These are phyloP conservation scores for Xanthia togata DNA, from an alignment of 2,888 invertebrate genomes.

Conservation along the genomic window DNA sequence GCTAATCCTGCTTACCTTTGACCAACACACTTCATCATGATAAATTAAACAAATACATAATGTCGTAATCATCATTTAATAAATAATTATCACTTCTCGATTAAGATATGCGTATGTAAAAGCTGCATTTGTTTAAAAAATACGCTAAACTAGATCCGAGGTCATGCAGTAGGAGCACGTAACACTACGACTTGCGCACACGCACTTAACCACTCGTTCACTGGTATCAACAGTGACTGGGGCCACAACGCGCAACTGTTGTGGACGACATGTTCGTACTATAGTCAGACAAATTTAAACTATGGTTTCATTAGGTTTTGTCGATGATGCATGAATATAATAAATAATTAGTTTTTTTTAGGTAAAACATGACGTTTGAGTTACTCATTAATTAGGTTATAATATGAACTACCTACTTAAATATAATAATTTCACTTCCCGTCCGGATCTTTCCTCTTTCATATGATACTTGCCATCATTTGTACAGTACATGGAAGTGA, in stretches of 20 bases:
- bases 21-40: neutral
- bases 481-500: neutral
- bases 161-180: conserved; percentile 47
- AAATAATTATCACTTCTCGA: conserved; percentile 78
- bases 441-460: conserved; percentile 2
- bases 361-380: neutral
- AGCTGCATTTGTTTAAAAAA: conserved; percentile 70
- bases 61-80: conserved; percentile 71
- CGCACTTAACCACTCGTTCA: conserved; percentile 29
- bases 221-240: conserved; percentile 44
- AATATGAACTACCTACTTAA: neutral
- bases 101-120: conserved; percentile 76
- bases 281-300: neutral
- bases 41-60: conserved; percentile 52
- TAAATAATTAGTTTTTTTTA: neutral
- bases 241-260: conserved; percentile 48
- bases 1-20: neutral
- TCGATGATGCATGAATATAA: neutral
- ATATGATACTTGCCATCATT: neutral
- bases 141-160: conserved; percentile 63
- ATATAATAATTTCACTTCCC: conserved; percentile 13
- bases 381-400: conserved; percentile 7
- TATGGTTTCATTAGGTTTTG: neutral
- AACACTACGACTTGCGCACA: conserved; percentile 34
- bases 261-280: conserved; percentile 11